Evolutionary conservation across 2,888 invertebrate genomes (phyloP), one percentile per base, ranked within the genome.

Genomic region (Timema podura): DNA sequence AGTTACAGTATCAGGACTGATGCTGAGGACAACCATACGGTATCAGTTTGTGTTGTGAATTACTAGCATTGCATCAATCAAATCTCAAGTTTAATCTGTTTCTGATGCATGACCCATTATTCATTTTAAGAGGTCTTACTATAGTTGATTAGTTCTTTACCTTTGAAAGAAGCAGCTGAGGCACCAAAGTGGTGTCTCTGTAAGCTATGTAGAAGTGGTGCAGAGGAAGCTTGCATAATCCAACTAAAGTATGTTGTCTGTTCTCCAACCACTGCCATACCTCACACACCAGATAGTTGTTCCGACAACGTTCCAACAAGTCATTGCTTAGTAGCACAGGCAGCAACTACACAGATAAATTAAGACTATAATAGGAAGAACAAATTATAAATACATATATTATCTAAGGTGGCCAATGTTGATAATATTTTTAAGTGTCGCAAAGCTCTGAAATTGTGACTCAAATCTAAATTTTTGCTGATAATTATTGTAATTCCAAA

Each of bases 161-260:
- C 80, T 85, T 84, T 72, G 83, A 85, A 74, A 83, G 80, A 71
- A 82, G 79, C 47, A 87, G 79, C 77, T 86, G 85, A 74, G 85
- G 79, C 48, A 83, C 82, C 71, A 88, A 83, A 67, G 80, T 80
- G 16, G 83, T 81, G 81, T 88, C 87, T 73, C 85, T 81, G 75
- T 85, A 88, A 0, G 87, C 85, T 66, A 88, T 80, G 75, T 84
- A 88, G 76, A 88, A 84, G 72, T 86, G 86, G 79, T 88, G 87
- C 64, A 88, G 77, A 6, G 87, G 81, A 65, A 88, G 76, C 76
- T 84, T 85, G 5, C 84, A 81, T 46, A 85, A 78, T 30, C 87
- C 87, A 65, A 86, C 76, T 6, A 85, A 75, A 68, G 78, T 77
- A 72, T 84, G 81, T 49, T 47, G n/a, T 13, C 76, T 75, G 5